Percentiles rank a stretch among this genome's conserved stretches.
These are phyloP conservation scores for Cryptoprocta ferox DNA, from an alignment of 2,797 vertebrate genomes.

Conservation along the genomic window DNA sequence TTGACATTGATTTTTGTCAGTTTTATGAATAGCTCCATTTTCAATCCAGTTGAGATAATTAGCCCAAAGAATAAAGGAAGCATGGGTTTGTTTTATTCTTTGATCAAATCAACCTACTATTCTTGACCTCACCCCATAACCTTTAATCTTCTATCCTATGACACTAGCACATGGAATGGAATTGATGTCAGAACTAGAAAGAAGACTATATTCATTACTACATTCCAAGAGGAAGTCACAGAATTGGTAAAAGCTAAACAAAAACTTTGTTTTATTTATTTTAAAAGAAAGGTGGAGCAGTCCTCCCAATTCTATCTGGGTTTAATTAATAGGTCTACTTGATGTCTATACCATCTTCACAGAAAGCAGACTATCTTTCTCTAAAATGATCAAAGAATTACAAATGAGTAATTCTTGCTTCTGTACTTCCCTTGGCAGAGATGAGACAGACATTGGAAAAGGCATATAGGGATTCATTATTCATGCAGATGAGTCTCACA, in stretches of 20 bases:
- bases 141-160: conserved; percentile 62
- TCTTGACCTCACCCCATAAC: conserved; percentile 46
- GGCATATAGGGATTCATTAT: conserved; percentile 84
- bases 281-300: background rate
- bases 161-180: background rate
- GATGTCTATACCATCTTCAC: background rate
- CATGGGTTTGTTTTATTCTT: conserved; percentile 60
- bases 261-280: conserved; percentile 18
- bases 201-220: conserved; percentile 18
- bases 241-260: background rate
- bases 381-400: conserved; percentile 34
- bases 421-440: conserved; percentile 40
- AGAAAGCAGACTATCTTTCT: background rate
- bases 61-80: conserved; percentile 49
- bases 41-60: conserved; percentile 68
- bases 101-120: conserved; percentile 63
- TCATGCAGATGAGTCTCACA: conserved; percentile 88
- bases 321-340: conserved; percentile 38
- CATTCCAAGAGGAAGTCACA: background rate
- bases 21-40: conserved; percentile 68
- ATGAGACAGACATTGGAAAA: conserved; percentile 61
- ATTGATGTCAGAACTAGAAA: background rate
- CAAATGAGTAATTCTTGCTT: background rate
- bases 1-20: conserved; percentile 61
- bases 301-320: background rate